phyloP scores from a whole-genome alignment of 2,888 invertebrate species.

The Apodemia mormo region DNA sequence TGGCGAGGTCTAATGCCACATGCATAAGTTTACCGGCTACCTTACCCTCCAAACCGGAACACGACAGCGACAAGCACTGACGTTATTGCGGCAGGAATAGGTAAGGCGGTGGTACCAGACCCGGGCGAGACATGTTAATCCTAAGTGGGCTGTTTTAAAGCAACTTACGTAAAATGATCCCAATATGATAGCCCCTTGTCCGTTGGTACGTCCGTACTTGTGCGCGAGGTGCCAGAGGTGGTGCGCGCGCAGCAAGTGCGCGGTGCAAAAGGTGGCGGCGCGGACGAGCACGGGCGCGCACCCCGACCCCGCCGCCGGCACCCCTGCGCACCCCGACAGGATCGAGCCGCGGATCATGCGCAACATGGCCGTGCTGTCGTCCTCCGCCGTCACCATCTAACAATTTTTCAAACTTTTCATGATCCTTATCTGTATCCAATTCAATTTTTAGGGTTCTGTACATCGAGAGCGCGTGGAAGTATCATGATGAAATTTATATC shows the following conservation, averaged over 20 bases:
- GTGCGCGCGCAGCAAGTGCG: constrained; percentile 51
- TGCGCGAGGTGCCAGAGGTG: constrained; percentile 56
- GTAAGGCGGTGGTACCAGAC: too few relatives aligned
- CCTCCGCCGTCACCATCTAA: constrained; percentile 69
- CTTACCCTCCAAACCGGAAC: too few relatives aligned
- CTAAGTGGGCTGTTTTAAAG: background rate
- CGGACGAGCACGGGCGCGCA: constrained; percentile 55
- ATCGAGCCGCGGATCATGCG: constrained; percentile 63
- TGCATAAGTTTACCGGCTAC: too few relatives aligned
- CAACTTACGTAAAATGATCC: constrained; percentile 48
- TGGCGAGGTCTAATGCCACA: too few relatives aligned
- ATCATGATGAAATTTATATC: too few relatives aligned
- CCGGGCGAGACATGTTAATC: too few relatives aligned
- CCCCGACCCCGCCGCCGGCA: constrained; percentile 48
- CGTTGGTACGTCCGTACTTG: constrained; percentile 48
- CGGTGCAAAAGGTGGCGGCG: constrained; percentile 68
- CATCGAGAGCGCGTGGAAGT: too few relatives aligned
- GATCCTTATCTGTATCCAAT: too few relatives aligned
- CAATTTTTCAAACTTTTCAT: too few relatives aligned
- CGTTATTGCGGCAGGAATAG: too few relatives aligned
- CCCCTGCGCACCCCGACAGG: constrained; percentile 52
- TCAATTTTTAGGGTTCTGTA: too few relatives aligned
- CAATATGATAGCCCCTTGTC: constrained; percentile 47
- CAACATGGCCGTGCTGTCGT: constrained; percentile 62
- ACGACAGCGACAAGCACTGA: too few relatives aligned